Percentiles rank a stretch among this genome's conserved stretches.
Conservation (phyloP, 2,113 vertebrate genomes). For the Phyllostomus discolor region DNA sequence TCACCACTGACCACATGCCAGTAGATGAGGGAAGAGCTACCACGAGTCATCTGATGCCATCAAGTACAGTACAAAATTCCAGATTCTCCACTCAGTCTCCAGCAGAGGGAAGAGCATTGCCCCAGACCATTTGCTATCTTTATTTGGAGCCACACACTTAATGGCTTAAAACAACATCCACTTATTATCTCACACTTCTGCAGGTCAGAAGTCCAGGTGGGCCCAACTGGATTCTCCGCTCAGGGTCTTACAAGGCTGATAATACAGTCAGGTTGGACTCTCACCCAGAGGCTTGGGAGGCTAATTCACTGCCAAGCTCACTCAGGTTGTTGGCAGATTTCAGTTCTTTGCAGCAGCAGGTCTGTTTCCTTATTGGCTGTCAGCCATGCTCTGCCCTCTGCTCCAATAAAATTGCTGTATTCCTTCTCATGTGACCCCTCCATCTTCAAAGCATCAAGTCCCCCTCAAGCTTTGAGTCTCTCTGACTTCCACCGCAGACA, state of each 20-base stretch:
- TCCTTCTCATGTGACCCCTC: background rate
- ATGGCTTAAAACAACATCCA: background rate
- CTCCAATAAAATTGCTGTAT: background rate
- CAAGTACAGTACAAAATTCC: background rate
- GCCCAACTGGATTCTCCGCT: background rate
- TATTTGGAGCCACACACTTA: background rate
- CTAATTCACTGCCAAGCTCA: background rate
- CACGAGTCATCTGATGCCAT: background rate
- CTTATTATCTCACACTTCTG: background rate
- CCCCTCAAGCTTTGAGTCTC: background rate
- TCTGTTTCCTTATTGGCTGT: background rate
- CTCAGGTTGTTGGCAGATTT: background rate
- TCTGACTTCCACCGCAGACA: slow-evolving; percentile 11
- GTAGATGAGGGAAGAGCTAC: background rate
- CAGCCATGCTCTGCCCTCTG: background rate
- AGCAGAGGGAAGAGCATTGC: background rate
- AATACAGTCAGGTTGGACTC: background rate
- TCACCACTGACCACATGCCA: background rate
- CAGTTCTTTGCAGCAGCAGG: background rate
- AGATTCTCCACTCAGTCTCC: background rate
- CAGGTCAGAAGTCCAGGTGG: background rate
- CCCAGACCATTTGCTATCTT: background rate
- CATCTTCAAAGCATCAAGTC: slow-evolving; percentile 30
- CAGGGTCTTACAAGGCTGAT: background rate
- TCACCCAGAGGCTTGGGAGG: background rate